Base-by-base conservation (phyloP, 2,888 invertebrate species). In the Aromia moschata region DNA sequence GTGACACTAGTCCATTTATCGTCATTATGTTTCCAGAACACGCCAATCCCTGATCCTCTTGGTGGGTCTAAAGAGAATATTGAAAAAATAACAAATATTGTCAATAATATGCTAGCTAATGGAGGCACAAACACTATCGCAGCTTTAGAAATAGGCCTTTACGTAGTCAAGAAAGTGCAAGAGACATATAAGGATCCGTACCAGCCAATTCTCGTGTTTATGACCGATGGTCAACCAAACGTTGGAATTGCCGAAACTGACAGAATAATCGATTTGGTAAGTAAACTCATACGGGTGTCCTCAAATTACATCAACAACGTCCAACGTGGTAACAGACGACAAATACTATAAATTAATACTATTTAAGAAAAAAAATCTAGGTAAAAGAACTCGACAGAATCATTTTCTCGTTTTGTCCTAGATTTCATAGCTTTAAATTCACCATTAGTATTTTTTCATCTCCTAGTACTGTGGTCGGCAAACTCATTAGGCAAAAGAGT, bases 51-150 rank as follows among this genome's bases (percentile, higher is more conserved):
- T 46, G 79, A 82, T 7, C 84, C 85, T 0, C 81, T 82, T 11
- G 79, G 76, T 11, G 87, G 83, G n/a, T 84, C 83, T 0, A 70
- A 79, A 0, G 82, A 83, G 33, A 85, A 86, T 74, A 83, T 86
- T 11, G 79, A 78, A 11, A 84, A 83, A 65, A 86, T 86, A 1
- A 84, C 85, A 71, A 71, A 81, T 57, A 83, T 85, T 61, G 79
- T 87, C 33, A 79, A 83, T 60, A 76, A 83, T 53, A 78, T 87
- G 47, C 70, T 76, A 17, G 84, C 85, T 1, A 71, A 76, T 25
- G 86, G 85, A 65, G 83, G 86, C 17, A 90, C 90, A 4, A 88
- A 90, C 70, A 89, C 89, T 65, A 84, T 85, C 63, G 84, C 83
- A 60, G 89, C 88, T 0, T 73, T 90, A 10, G 80, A 84, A 46